Evolutionary conservation across 2,888 invertebrate genomes (phyloP), one percentile per base, ranked within the genome.

Genomic region (Watsonalla binaria): DNA sequence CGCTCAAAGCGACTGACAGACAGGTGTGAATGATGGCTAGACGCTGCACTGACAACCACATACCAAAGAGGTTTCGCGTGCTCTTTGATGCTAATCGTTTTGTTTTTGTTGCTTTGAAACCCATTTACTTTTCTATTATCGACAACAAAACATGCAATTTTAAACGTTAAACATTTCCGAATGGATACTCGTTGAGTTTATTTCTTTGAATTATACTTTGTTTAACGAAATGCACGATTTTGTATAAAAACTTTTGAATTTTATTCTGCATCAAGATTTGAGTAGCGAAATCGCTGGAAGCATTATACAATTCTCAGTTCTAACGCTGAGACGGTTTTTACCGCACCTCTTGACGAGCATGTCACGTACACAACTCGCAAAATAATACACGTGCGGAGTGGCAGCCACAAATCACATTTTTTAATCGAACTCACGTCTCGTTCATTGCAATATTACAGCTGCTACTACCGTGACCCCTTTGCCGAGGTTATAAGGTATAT

Each of bases 391-490:
- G 85, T 76, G 84, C 80, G 70, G 80, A 81, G 76, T 81, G 82
- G 81, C 80, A 72, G 80, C 86, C 88, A 87, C 89, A 90, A 89
- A 89, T 90, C 89, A 90, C 84, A 89, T 89, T 90, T 90, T 89
- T 89, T 88, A 89, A 88, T 89, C 88, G 86, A 83, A 82, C 84
- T 82, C 88, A 82, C 86, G 85, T 86, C 82, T 80, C 76, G 68
- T 60, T 62, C 60, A 59, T 57, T 59, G 60, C 78, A 76, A 76
- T 65, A 54, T 55, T 62, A 56, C 50, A 42, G 54, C 53, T 60
- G 33, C 55, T 37, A 57, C 54, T 24, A 34, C 42, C 48, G 9
- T 56, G 52, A 59, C 66, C 64, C 67, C 73, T 69, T 61, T 24
- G 2, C 15, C 51, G 14, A 24, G 5, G n/a, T n/a, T 11, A 56